phyloP scores from a whole-genome alignment of 2,888 invertebrate genomes.

The Melanostoma mellinum region DNA sequence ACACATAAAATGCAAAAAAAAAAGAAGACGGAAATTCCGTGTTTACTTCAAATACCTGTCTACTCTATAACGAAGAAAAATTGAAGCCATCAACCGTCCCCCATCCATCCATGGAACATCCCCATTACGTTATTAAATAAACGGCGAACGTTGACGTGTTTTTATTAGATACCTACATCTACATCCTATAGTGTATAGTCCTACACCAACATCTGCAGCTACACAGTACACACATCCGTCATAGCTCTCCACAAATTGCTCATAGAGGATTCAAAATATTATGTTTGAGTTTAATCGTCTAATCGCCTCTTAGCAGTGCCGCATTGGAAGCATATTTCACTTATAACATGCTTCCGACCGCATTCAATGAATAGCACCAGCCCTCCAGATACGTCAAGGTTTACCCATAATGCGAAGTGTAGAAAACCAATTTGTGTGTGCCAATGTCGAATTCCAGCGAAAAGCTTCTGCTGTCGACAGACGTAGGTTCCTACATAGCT shows the following conservation, averaged over 20 bases:
- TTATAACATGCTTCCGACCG: conserved; percentile 28
- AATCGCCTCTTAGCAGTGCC: conserved; percentile 61
- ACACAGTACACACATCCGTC: background rate
- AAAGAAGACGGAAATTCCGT: conserved; percentile 6
- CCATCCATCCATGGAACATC: conserved; percentile 2
- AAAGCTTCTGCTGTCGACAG: conserved; percentile 39
- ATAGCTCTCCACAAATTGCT: conserved; percentile 29
- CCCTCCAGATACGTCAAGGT: conserved; percentile 25
- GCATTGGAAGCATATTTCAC: conserved; percentile 50
- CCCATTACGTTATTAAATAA: conserved; percentile 47
- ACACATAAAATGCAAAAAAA: background rate
- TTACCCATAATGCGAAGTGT: conserved; percentile 49
- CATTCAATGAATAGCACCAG: conserved; percentile 3
- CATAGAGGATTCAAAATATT: conserved; percentile 60
- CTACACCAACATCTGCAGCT: background rate
- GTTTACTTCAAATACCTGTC: background rate
- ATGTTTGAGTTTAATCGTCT: conserved; percentile 64
- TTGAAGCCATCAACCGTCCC: conserved; percentile 50
- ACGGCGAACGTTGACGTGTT: conserved; percentile 36
- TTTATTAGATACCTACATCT: conserved; percentile 9
- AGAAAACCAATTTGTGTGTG: conserved; percentile 62
- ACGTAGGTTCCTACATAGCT: background rate
- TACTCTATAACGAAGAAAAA: conserved; percentile 22
- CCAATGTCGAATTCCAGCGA: conserved; percentile 13
- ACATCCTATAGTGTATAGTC: conserved; percentile 3